Evolutionary conservation across 2,888 invertebrate genomes (phyloP), one percentile per base, ranked within the genome.

Genomic region (Sialis lutaria): DNA sequence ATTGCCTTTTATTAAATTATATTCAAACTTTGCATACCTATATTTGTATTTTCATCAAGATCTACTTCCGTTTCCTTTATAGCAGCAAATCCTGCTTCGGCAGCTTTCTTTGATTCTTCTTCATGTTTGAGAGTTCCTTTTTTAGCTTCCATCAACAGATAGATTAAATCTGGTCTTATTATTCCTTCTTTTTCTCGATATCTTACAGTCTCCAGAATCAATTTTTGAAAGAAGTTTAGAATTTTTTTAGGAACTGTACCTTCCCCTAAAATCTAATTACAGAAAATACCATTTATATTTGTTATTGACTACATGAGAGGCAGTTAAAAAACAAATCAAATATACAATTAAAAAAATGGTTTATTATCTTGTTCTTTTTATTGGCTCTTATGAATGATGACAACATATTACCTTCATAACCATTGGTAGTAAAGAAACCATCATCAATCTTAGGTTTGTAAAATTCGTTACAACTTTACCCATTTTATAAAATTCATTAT

Each of bases 401-500:
- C 4, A 22, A 22, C 22, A 22, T 6, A 33, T 9, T 45, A 45
- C 45, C 35, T 35, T 41, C 35, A 53, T 48, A 46, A 50, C 34
- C 49, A 41, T 2, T 52, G 51, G 6, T 43, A 5, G 22, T 53
- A 52, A 34, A 46, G 48, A n/a, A 44, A 40, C 8, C 6, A 31
- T 34, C 6, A 34, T 44, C 8, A 45, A 40, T 46, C 34, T 39
- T 1, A 45, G 46, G 55, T 31, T 43, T 30, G 49, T 56, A 46
- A 72, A 68, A 6, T 61, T 61, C 0, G 72, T 68, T 6, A 67
- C 56, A 9, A 58, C 58, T 50, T 68, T 70, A 12, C 73, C 74
- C 63, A 65, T 69, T 32, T 54, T 45, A 52, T 70, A 76, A 55
- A 78, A 77, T 32, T 68, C 58, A 51, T 76, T 75, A 1, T 73